phyloP scores from a whole-genome alignment of 2,797 vertebrate genomes.

The Linurgus olivaceus region DNA sequence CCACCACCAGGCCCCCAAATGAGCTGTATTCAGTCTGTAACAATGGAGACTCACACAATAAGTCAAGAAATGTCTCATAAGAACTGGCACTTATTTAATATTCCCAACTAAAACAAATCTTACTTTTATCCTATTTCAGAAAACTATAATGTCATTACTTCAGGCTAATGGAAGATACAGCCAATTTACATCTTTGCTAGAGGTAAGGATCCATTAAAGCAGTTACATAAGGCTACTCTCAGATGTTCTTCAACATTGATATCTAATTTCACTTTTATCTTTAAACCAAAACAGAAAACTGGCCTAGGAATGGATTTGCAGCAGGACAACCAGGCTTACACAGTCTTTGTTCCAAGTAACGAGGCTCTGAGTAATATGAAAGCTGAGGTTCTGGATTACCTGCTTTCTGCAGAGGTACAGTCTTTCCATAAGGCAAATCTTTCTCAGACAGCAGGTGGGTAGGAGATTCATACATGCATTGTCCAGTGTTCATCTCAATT shows the following conservation, averaged over 20 bases:
- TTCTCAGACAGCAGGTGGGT: not conserved
- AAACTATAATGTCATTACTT: constrained; percentile 86
- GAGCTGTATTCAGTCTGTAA: not conserved
- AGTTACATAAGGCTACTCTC: not conserved
- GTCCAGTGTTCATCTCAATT: not conserved
- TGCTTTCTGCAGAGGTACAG: constrained; percentile 84
- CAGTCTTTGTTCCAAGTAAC: constrained; percentile 86
- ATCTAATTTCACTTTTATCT: not conserved
- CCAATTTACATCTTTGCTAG: constrained; percentile 81
- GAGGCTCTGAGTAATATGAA: constrained; percentile 78
- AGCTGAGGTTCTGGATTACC: constrained; percentile 76
- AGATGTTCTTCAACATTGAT: not conserved
- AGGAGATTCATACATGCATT: not conserved
- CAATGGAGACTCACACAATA: not conserved
- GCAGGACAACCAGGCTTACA: constrained; percentile 74
- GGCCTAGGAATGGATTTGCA: constrained; percentile 77
- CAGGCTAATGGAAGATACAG: constrained; percentile 81
- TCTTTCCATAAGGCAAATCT: not conserved
- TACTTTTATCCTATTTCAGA: constrained; percentile 70
- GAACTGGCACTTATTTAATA: not conserved
- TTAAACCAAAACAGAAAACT: constrained; percentile 76
- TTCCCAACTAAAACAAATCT: not conserved
- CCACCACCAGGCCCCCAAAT: not conserved
- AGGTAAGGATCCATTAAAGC: constrained; percentile 74
- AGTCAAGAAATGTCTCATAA: not conserved